Evolutionary conservation across 1,140 invertebrate genomes (phyloP), one percentile per base, ranked within the genome.

Genomic region (Bactericera cockerelli): DNA sequence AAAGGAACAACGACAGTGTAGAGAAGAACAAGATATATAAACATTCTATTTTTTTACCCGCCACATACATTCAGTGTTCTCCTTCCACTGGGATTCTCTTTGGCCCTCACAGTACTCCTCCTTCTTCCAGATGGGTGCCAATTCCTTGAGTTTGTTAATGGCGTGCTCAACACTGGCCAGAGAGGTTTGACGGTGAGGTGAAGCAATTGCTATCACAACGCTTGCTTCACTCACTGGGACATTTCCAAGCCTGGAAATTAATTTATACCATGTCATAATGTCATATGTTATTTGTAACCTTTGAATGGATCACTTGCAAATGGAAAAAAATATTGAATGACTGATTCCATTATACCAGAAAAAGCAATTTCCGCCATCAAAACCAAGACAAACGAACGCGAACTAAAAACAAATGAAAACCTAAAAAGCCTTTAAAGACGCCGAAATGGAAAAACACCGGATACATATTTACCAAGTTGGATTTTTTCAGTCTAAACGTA

Each of bases 101-200:
- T 26, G 26, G 25, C 65, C 66, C 31, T 77, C 77, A 19, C 16
- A 2, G 73, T 95, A 96, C 16, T 89, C 73, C 77, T 96, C 93
- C 72, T 94, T 95, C 72, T 98, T 98, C 93, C 93, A 98, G 59
- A 98, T 93, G 2, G 93, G 92, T 55, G 96, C 91, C 14, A 74
- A 77, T 38, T 82, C 77, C 75, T 98, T 98, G 0, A 98, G 71
- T 61, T 76, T 76, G 66, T 97, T 83, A 59, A 98, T 93, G 59
- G 86, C 84, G 75, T 77, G 87, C 53, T 85, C 76, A 0, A 92
- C 83, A 33, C 91, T 89, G 67, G 84, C 79, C 3, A 97, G 70
- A 3, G 89, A 84, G 59, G 88, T 87, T 61, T 78, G 72, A 57
- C 94, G 76, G 70, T 97, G 94, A 0, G 85, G 80, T 11, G 93